Conservation (phyloP, 2,797 vertebrate species). For the Trachops cirrhosus region DNA sequence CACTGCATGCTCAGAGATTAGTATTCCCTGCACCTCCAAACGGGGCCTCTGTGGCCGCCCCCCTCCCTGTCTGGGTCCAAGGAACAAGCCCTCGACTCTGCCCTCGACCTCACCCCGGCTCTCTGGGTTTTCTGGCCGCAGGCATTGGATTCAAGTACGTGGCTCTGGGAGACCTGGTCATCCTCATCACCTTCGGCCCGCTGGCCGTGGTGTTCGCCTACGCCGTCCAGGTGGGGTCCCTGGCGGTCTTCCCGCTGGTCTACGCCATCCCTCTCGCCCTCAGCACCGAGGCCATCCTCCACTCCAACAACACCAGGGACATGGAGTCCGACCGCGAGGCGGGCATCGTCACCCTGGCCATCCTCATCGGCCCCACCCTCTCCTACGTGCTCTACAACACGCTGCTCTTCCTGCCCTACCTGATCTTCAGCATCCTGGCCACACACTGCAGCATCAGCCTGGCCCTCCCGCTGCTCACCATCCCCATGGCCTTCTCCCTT, state of each 20-base stretch:
- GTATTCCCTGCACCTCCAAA: background rate
- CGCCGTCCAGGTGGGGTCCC: constrained; percentile 95
- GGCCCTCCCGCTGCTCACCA: constrained; percentile 95
- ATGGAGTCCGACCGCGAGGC: constrained; percentile 97
- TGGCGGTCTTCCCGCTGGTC: constrained; percentile 92
- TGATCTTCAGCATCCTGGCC: constrained; percentile 95
- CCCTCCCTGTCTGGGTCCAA: background rate
- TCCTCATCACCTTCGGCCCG: constrained; percentile 98
- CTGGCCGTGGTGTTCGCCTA: constrained; percentile 98
- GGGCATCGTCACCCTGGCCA: constrained; percentile 97
- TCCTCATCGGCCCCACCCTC: constrained; percentile 93
- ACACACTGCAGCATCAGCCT: constrained; percentile 96
- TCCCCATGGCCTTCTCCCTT: constrained; percentile 96
- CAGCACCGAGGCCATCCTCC: constrained; percentile 97
- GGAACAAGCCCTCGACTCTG: background rate
- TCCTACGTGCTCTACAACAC: constrained; percentile 94
- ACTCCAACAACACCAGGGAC: constrained; percentile 99
- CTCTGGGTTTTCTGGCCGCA: constrained; percentile 77
- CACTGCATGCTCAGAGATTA: background rate
- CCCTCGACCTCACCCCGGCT: background rate
- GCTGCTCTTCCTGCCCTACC: constrained; percentile 95
- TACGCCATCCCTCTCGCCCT: constrained; percentile 96
- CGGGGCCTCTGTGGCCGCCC: too few relatives aligned
- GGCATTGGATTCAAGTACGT: constrained; percentile 98
- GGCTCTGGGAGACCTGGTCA: constrained; percentile 95